These are phyloP conservation scores for Serranus cabrilla DNA, from an alignment of 2,797 vertebrate species.

Conservation along the genomic window DNA sequence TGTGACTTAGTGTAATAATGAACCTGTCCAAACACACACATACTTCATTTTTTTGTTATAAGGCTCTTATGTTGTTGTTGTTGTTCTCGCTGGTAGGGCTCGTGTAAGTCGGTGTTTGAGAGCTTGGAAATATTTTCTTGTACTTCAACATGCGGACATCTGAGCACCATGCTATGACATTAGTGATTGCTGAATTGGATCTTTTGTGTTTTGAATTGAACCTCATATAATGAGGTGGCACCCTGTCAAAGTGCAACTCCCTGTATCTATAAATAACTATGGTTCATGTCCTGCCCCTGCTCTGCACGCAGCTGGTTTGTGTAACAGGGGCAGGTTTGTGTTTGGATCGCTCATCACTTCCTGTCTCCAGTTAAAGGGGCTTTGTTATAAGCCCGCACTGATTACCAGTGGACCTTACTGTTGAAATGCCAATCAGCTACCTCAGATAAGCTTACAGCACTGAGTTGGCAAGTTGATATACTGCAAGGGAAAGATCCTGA, in stretches of 20 bases:
- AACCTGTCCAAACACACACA: constrained; percentile 5
- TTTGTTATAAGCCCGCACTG: constrained; percentile 59
- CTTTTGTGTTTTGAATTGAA: constrained; percentile 41
- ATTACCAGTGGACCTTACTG: constrained; percentile 54
- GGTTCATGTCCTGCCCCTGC: constrained; percentile 64
- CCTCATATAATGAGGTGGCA: constrained; percentile 57
- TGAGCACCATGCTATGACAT: neutral
- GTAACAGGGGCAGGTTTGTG: constrained; percentile 70
- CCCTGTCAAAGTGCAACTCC: constrained; percentile 67
- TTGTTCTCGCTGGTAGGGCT: neutral
- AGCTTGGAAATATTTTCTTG: constrained; percentile 6
- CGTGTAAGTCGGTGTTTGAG: constrained; percentile 3
- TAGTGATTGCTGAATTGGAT: constrained; percentile 24
- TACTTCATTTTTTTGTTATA: constrained; percentile 9
- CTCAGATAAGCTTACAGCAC: constrained; percentile 36
- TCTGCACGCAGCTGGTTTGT: constrained; percentile 70
- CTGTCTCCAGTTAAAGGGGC: constrained; percentile 66
- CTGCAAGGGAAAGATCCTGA: constrained; percentile 20
- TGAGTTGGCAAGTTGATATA: constrained; percentile 17
- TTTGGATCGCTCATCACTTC: constrained; percentile 68
- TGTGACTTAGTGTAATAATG: neutral
- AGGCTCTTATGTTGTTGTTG: constrained; percentile 5
- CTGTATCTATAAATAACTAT: constrained; percentile 78
- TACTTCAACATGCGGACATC: constrained; percentile 6
- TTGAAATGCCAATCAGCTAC: constrained; percentile 56